Conservation (phyloP, 2,888 invertebrate species). For the Rhogogaster chlorosoma region DNA sequence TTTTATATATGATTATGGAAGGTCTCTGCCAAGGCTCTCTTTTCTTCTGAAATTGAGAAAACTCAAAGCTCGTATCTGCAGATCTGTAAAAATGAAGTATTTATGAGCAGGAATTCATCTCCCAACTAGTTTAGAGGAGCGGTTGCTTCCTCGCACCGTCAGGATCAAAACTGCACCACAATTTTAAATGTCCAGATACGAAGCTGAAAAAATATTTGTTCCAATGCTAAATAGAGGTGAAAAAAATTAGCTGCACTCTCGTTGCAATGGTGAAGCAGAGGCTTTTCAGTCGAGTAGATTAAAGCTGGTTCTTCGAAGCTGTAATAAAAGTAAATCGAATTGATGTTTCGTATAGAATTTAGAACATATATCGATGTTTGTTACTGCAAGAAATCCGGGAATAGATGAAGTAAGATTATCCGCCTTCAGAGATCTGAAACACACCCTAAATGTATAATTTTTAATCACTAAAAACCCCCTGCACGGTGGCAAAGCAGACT, state of each 20-base stretch:
- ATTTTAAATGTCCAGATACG: not conserved
- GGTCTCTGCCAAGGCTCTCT: not conserved
- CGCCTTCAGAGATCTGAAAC: not conserved
- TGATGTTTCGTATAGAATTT: not conserved
- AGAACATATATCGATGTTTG: not conserved
- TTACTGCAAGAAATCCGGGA: not conserved
- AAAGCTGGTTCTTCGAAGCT: not conserved
- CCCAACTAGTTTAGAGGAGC: not conserved
- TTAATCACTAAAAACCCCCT: not conserved
- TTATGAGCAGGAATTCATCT: not conserved
- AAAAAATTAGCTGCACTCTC: not conserved
- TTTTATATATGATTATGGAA: slow-evolving; percentile 56
- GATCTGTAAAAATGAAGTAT: not conserved
- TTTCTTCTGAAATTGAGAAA: not conserved
- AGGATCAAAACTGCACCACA: not conserved
- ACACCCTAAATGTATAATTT: not conserved
- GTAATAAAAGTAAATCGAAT: not conserved
- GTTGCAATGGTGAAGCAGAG: not conserved
- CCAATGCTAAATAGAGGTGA: not conserved
- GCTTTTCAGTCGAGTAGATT: not conserved
- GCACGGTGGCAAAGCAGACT: not conserved
- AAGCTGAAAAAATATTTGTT: not conserved
- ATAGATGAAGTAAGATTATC: not conserved
- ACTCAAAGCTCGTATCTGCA: not conserved
- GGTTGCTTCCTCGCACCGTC: not conserved